A percentile compares a stretch with the other conserved stretches of the same genome.
Conservation (phyloP, 2,888 invertebrate species). For the Aleiodes testaceus region DNA sequence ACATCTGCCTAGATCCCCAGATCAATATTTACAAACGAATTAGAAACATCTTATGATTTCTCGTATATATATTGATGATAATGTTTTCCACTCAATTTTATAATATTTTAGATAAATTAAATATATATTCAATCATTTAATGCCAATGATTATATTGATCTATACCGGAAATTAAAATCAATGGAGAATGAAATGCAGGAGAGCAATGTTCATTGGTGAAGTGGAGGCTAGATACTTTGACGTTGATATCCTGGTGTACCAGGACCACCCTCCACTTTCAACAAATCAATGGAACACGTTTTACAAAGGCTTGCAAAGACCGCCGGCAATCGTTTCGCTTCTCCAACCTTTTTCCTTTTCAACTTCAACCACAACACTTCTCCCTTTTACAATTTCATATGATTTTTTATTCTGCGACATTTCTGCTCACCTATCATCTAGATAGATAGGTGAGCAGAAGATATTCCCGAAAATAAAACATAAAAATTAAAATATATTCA, state of each 20-base stretch:
- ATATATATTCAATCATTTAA: no score
- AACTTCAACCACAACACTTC: no score
- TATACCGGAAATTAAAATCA: constrained; percentile 9
- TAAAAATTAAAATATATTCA: no score
- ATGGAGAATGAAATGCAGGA: constrained; percentile 57
- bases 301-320: constrained; percentile 31
- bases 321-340: constrained; percentile 35
- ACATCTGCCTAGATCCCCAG: constrained; percentile 93
- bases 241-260: constrained; percentile 51
- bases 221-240: constrained; percentile 52
- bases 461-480: no score
- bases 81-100: constrained; percentile 14
- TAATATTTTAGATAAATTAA: no score
- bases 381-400: no score
- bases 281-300: constrained; percentile 42
- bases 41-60: constrained; percentile 48
- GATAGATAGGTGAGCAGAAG: no score
- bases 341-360: constrained; percentile 15
- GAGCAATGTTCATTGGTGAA: constrained; percentile 46
- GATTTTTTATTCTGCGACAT: no score
- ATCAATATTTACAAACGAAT: constrained; percentile 64
- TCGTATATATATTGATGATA: constrained; percentile 33
- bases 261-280: constrained; percentile 59
- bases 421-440: no score
- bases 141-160: background rate